phyloP scores from a whole-genome alignment of 2,113 vertebrate species.

The Ranitomeya variabilis region DNA sequence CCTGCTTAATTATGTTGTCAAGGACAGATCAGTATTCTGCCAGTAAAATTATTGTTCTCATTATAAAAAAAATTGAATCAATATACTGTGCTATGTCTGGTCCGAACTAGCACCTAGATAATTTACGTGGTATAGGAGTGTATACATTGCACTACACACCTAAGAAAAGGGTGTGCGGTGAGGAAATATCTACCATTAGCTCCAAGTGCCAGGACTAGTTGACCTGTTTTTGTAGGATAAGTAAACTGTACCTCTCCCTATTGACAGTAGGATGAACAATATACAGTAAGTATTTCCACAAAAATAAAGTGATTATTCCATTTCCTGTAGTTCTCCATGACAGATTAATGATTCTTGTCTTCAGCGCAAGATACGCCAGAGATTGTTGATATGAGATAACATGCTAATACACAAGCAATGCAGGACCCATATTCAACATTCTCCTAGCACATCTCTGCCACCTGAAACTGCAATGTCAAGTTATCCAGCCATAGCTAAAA shows the following conservation, averaged over 20 bases:
- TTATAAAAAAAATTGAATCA: constrained; percentile 60
- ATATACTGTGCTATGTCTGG: constrained; percentile 57
- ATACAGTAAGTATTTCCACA: neutral
- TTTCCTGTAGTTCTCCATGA: neutral
- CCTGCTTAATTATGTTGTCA: constrained; percentile 67
- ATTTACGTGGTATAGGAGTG: constrained; percentile 40
- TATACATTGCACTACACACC: constrained; percentile 28
- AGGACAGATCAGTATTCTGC: constrained; percentile 60
- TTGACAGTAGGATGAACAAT: neutral
- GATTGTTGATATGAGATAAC: neutral
- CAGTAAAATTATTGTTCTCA: constrained; percentile 60
- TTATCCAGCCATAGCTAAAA: constrained; percentile 19
- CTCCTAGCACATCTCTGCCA: neutral
- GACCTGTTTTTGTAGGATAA: neutral
- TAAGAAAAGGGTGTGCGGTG: neutral
- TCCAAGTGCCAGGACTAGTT: neutral
- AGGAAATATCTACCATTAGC: neutral
- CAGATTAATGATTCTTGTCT: neutral
- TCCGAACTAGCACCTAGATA: constrained; percentile 52
- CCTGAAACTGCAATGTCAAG: neutral
- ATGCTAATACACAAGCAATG: constrained; percentile 8
- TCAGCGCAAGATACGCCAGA: neutral
- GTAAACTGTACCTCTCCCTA: neutral
- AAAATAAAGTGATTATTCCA: neutral
- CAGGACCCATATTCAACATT: neutral